Conservation (phyloP, 2,113 vertebrate genomes). For the Boulengeromyrus knoepffleri region DNA sequence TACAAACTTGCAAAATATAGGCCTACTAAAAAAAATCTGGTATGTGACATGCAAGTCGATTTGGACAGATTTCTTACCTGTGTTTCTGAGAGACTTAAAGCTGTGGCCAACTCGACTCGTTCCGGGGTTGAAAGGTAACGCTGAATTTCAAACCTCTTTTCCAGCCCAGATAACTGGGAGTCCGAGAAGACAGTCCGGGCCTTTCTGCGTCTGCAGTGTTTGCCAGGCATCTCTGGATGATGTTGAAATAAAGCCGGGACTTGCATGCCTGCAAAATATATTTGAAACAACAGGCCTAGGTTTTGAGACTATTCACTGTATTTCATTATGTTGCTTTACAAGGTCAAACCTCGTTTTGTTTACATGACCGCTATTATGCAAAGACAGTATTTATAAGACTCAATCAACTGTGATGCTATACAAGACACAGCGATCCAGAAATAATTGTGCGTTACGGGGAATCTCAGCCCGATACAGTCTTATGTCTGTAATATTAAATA, state of each 20-base stretch:
- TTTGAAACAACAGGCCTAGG: not conserved
- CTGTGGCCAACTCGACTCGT: slow-evolving; percentile 89
- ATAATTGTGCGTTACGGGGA: not conserved
- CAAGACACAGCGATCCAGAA: not conserved
- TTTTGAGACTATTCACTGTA: not conserved
- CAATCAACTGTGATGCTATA: not conserved
- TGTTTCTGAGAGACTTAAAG: slow-evolving; percentile 94
- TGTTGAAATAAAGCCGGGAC: slow-evolving; percentile 88
- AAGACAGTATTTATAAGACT: not conserved
- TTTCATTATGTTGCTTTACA: not conserved
- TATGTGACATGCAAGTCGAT: not conserved
- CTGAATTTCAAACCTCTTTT: slow-evolving; percentile 94
- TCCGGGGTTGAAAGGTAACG: slow-evolving; percentile 93
- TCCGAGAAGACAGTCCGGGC: slow-evolving; percentile 95
- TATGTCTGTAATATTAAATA: not conserved
- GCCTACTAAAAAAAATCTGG: not conserved
- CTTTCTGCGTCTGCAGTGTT: slow-evolving; percentile 90
- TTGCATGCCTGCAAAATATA: slow-evolving; percentile 69
- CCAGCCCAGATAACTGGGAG: slow-evolving; percentile 90
- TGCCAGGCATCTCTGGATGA: slow-evolving; percentile 82
- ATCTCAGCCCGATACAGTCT: not conserved
- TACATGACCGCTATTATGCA: not conserved
- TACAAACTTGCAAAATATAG: not conserved
- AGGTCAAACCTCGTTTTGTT: not conserved
- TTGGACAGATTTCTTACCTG: slow-evolving; percentile 63